A percentile compares a stretch with the other conserved stretches of the same genome.
phyloP scores from a whole-genome alignment of 1,140 invertebrate species.

The Ceratosolen fusciceps region DNA sequence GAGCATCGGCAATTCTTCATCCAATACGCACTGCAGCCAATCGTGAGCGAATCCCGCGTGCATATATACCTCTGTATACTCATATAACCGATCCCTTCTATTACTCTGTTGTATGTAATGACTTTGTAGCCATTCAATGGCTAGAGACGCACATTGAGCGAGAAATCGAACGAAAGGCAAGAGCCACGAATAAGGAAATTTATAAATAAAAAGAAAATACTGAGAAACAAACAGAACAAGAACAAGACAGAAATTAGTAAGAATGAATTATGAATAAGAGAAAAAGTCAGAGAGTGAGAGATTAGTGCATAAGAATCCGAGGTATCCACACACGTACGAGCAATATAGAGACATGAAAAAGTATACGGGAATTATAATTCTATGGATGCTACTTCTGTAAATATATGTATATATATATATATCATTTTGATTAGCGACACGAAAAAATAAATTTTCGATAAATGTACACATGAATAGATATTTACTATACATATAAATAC shows the following conservation, averaged over 20 bases:
- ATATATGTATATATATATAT: too few relatives aligned
- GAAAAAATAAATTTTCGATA: neutral
- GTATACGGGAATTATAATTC: neutral
- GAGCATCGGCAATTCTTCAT: slow-evolving; percentile 52
- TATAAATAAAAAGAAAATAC: neutral
- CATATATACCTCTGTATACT: neutral
- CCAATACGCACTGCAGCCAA: slow-evolving; percentile 5
- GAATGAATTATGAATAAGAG: slow-evolving; percentile 40
- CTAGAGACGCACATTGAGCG: neutral
- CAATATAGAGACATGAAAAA: neutral
- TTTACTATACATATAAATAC: too few relatives aligned
- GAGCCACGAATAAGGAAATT: neutral
- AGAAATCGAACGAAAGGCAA: slow-evolving; percentile 26
- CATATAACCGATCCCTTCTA: too few relatives aligned
- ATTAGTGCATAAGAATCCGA: neutral
- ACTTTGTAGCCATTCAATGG: neutral
- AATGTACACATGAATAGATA: neutral
- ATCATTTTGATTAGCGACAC: neutral
- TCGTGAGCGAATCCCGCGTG: neutral
- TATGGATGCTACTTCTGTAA: neutral
- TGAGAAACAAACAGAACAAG: neutral
- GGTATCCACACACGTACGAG: neutral
- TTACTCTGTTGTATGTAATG: neutral
- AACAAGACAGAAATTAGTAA: slow-evolving; percentile 39
- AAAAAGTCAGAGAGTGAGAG: neutral